Base-by-base conservation (phyloP, 2,888 invertebrate species). In the Ennomos quercinarius region DNA sequence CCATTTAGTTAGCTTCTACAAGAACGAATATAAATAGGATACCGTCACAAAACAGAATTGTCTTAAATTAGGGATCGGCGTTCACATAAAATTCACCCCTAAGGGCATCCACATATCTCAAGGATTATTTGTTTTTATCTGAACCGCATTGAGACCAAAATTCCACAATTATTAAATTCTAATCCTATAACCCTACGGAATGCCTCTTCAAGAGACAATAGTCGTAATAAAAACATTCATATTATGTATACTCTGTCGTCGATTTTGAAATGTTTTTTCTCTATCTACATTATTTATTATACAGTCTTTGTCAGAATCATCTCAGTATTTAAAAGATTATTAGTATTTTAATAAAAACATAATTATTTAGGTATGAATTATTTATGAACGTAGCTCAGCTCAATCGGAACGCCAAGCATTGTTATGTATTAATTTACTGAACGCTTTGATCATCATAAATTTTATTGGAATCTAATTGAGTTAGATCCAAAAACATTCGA, bases 161-260 rank as follows among this genome's bases (percentile, higher is more conserved):
- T 77, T 78, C 80, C 77, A 81, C 86, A 87, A 89, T 90, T 89
- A 91, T 88, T 81, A 85, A 87, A 90, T 89, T 89, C 86, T 78
- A 76, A 78, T 76, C 71, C 74, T 79, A 74, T 66, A 78, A 76
- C 66, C 62, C 56, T 63, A 67, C 61, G 77, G 82, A 80, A 84
- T 81, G 73, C 73, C 67, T 72, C 71, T 37, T 34, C 40, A 48
- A 45, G 72, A 79, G 78, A 87, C 86, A 88, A 87, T 87, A 80
- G 87, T 62, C 13, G 51, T 66, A 70, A 70, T 84, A 89, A 84
- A 89, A 89, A 86, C 83, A 86, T 83, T 80, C 84, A 82, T 85
- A 83, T 87, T 87, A 73, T 78, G 81, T 86, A 79, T 76, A 67
- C 64, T 61, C 60, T 61, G 60, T 27, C 3, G 27, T 38, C 52